Conservation (phyloP, 2,113 vertebrate species). For the Callorhinus ursinus region DNA sequence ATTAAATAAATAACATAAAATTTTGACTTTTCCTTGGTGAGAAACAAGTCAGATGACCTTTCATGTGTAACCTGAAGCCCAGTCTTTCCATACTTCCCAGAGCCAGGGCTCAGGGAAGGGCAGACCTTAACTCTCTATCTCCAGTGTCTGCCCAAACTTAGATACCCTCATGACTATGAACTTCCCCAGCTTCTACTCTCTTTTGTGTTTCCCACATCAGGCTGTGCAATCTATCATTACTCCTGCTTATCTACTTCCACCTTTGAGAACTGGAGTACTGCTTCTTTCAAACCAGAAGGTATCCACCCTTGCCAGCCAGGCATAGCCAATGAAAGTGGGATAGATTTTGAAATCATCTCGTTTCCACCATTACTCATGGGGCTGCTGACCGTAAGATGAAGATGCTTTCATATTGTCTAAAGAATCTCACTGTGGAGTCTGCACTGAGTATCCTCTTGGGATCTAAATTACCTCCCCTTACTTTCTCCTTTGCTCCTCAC, state of each 20-base stretch:
- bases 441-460: background rate
- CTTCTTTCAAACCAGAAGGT: background rate
- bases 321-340: background rate
- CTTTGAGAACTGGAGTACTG: background rate
- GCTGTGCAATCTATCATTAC: background rate
- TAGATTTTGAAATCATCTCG: background rate
- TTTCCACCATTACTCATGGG: background rate
- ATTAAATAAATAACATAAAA: background rate
- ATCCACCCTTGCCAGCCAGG: background rate
- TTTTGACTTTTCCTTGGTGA: background rate
- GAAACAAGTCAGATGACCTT: background rate
- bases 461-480: background rate
- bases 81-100: background rate
- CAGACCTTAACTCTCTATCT: background rate
- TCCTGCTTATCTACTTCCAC: background rate
- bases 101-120: background rate
- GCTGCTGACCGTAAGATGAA: background rate
- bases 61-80: background rate
- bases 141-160: background rate
- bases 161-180: background rate
- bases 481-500: background rate
- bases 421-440: background rate
- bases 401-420: background rate
- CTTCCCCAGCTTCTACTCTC: background rate
- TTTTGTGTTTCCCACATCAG: background rate